Percentiles rank a stretch among this genome's conserved stretches.
Evolutionary conservation across 2,797 vertebrate species (phyloP).

Genomic region (Phalanger gymnotis): DNA sequence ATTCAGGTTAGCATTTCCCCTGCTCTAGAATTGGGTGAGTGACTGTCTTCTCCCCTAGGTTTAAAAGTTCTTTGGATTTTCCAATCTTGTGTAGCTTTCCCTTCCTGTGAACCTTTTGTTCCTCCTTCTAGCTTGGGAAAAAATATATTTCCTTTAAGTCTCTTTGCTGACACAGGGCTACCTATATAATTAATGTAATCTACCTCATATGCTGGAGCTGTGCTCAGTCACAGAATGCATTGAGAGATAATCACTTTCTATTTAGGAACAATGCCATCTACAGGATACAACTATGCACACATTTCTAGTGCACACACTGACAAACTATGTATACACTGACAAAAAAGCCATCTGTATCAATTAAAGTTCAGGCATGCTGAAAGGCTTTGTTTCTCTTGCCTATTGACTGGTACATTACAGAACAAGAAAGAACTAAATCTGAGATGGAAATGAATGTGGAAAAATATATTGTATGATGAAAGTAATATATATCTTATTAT

Average conservation of each 20-base stretch:
- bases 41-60: not conserved
- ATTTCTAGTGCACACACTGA: not conserved
- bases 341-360: no score
- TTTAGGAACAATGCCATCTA: not conserved
- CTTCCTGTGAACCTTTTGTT: not conserved
- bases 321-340: no score
- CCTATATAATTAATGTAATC: not conserved
- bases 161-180: not conserved
- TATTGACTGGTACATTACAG: no score
- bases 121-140: not conserved
- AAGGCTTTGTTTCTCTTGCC: no score
- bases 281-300: not conserved
- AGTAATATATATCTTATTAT: no score
- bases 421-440: no score
- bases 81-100: not conserved
- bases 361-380: no score
- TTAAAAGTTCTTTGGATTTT: not conserved
- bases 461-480: no score
- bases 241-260: not conserved
- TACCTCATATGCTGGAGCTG: not conserved
- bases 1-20: not conserved
- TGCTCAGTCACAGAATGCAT: not conserved
- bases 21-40: not conserved
- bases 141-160: not conserved
- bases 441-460: no score